Conservation (phyloP, 1,140 invertebrate genomes). For the Lepidurus arcticus region DNA sequence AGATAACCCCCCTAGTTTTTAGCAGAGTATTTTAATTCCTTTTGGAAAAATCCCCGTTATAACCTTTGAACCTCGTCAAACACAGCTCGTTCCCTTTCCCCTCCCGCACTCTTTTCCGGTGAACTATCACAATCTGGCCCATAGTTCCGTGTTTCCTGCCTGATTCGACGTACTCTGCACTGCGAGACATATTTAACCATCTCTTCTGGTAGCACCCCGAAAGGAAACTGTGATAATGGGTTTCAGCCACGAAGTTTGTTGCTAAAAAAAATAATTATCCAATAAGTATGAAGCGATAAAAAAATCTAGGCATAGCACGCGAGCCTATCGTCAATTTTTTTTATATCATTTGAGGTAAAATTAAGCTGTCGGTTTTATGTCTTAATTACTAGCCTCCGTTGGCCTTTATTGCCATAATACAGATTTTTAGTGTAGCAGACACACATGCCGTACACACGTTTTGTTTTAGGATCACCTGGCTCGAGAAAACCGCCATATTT, state of each 20-base stretch:
- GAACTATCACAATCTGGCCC: constrained; percentile 4
- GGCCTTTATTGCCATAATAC: not conserved
- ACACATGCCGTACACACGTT: too few relatives aligned
- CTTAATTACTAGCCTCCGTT: not conserved
- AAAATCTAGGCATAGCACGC: not conserved
- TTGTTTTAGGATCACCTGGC: too few relatives aligned
- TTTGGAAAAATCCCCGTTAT: not conserved
- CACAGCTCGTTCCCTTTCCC: not conserved
- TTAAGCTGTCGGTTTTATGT: constrained; percentile 15
- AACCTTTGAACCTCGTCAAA: constrained; percentile 4
- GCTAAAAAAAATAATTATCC: not conserved
- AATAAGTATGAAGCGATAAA: not conserved
- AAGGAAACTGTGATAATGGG: not conserved
- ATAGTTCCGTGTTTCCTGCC: constrained; percentile 3
- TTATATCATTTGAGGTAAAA: not conserved
- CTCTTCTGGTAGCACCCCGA: not conserved
- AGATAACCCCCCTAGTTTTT: not conserved
- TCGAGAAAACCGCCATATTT: too few relatives aligned
- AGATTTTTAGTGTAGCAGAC: too few relatives aligned
- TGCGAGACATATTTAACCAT: not conserved
- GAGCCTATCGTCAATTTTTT: not conserved
- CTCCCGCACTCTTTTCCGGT: not conserved
- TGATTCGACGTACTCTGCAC: not conserved
- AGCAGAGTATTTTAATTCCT: not conserved
- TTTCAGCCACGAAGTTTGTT: not conserved